Evolutionary conservation across 2,797 vertebrate genomes (phyloP), one percentile per base, ranked within the genome.

Genomic region (Philypnodon macrostomus): DNA sequence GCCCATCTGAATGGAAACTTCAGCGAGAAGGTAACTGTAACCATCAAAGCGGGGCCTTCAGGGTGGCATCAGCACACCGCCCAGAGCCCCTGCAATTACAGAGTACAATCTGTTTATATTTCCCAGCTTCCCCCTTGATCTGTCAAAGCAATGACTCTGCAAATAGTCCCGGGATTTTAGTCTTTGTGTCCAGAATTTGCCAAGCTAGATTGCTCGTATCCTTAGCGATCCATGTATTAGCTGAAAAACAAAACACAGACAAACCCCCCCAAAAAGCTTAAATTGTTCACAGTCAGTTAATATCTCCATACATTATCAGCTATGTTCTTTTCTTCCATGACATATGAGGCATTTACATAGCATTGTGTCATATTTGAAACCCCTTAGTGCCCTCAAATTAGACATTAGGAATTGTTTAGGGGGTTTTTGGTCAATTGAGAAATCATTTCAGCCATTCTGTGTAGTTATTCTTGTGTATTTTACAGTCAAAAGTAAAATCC

Each of bases 1-100:
- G 66, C 64, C 62, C 85, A 87, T 61, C 80, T 85, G 66, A 84
- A 87, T 73, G 84, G 83, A 86, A 87, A 87, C 77, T 70, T 79
- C 49, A 26, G 75, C 14, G 69, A 73, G 75, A 87, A 86, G 85
- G 89, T 90, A 87, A 58, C n/a, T 52, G 68, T 67, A 69, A 69
- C 57, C 73, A 76, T 79, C 65, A 83, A 73, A 80, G 63, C 63
- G 6, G 26, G 21, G 64, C 76, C 73, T 87, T 85, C 80, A 82
- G 82, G 80, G 75, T 84, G 79, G 82, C 80, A 80, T 77, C 77
- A 71, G 52, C 69, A 55, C 66, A 53, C 57, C 73, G 71, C 61
- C 67, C 66, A 71, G 73, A 78, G 73, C 73, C 58, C 58, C 67
- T 51, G 70, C 78, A 85, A 87, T 87, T 85, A 83, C 73, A 75